Percentiles rank a stretch among this genome's conserved stretches.
Conservation (phyloP, 2,797 vertebrate species). For the Synanceia verrucosa region DNA sequence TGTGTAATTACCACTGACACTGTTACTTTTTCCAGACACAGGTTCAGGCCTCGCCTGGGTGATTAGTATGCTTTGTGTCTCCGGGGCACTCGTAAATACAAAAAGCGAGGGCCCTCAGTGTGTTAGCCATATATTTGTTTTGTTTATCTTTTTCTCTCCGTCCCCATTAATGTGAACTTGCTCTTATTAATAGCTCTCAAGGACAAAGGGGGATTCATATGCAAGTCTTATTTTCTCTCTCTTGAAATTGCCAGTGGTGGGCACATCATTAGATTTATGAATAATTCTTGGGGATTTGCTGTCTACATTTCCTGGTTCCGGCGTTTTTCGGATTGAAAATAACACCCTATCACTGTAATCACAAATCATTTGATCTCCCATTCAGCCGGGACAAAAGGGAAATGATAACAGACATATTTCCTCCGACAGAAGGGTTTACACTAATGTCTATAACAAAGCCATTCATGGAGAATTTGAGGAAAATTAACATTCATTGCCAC, state of each 20-base stretch:
- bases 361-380: slow-evolving; percentile 77
- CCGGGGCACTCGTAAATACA: slow-evolving; percentile 74
- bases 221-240: slow-evolving; percentile 71
- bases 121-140: slow-evolving; percentile 77
- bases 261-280: slow-evolving; percentile 79
- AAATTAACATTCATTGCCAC: slow-evolving; percentile 79
- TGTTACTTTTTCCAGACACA: slow-evolving; percentile 75
- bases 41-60: slow-evolving; percentile 65
- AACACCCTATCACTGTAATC: slow-evolving; percentile 67
- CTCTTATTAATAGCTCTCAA: slow-evolving; percentile 80
- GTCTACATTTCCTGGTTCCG: slow-evolving; percentile 73
- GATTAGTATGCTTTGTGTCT: slow-evolving; percentile 79
- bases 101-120: slow-evolving; percentile 57
- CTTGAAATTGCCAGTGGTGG: slow-evolving; percentile 67
- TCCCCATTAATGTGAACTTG: slow-evolving; percentile 71
- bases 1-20: slow-evolving; percentile 83
- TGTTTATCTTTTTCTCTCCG: slow-evolving; percentile 60
- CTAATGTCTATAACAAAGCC: slow-evolving; percentile 72
- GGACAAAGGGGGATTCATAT: slow-evolving; percentile 72
- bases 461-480: slow-evolving; percentile 67
- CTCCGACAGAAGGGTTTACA: slow-evolving; percentile 63
- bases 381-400: slow-evolving; percentile 76
- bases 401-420: slow-evolving; percentile 60
- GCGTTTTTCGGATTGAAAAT: slow-evolving; percentile 63
- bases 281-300: slow-evolving; percentile 77